Conservation (phyloP, 2,797 vertebrate genomes). For the Pangasius sanitwongsei region DNA sequence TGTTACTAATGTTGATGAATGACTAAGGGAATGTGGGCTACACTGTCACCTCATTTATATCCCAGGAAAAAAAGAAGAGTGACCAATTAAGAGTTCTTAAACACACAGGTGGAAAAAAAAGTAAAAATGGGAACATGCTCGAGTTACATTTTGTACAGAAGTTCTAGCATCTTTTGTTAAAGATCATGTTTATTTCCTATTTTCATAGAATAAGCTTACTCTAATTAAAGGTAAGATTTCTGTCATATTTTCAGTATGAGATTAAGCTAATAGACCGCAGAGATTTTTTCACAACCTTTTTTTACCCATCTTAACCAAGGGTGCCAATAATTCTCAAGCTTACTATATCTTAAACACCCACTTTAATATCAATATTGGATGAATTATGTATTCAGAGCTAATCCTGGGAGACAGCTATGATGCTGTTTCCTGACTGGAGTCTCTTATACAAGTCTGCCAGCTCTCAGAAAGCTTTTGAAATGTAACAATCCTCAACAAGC, state of each 20-base stretch:
- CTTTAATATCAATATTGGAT: constrained; percentile 34
- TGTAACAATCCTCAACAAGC: constrained; percentile 28
- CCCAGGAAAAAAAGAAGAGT: not conserved
- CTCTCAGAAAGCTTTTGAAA: constrained; percentile 31
- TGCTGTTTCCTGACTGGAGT: constrained; percentile 37
- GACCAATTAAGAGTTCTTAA: not conserved
- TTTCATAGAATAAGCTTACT: not conserved
- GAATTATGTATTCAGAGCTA: constrained; percentile 24
- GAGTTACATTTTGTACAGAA: not conserved
- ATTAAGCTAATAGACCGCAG: not conserved
- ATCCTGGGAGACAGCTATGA: constrained; percentile 6
- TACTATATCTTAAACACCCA: constrained; percentile 20
- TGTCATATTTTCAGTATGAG: not conserved
- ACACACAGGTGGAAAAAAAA: too few relatives aligned
- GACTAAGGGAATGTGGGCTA: not conserved
- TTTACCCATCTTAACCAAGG: not conserved
- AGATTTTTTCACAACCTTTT: not conserved
- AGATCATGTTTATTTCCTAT: not conserved
- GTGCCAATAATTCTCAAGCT: not conserved
- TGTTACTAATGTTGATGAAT: not conserved
- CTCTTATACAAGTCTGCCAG: constrained; percentile 26
- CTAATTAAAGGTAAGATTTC: not conserved
- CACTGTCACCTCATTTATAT: not conserved
- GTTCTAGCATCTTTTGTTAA: not conserved
- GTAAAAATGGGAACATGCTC: not conserved